Percentiles rank a stretch among this genome's conserved stretches.
These are phyloP conservation scores for Leptestheria dahalacensis DNA, from an alignment of 1,140 invertebrate species.

Conservation along the genomic window DNA sequence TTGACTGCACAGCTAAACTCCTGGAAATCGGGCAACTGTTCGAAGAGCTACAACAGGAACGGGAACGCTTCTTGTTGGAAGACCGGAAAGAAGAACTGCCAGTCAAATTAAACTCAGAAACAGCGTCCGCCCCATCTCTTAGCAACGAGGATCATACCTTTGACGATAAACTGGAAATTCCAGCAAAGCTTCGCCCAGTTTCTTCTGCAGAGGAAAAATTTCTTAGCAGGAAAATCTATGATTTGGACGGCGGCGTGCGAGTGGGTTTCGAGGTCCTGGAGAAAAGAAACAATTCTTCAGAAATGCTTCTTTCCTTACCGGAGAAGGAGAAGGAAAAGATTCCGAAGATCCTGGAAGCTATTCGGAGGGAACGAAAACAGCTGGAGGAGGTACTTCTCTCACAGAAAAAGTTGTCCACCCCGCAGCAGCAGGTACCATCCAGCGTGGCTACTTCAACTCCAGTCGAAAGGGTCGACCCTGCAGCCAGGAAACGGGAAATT, in stretches of 20 bases:
- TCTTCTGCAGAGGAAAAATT: too few species aligned
- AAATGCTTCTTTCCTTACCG: background rate
- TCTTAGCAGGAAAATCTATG: background rate
- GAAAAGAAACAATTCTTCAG: background rate
- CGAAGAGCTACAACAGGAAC: slow-evolving; percentile 1
- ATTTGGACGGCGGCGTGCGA: background rate
- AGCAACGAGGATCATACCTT: too few species aligned
- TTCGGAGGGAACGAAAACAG: background rate
- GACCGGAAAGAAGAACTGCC: background rate
- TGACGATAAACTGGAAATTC: too few species aligned
- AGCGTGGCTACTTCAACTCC: background rate
- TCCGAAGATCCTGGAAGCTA: background rate
- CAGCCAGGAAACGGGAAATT: background rate
- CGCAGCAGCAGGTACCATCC: background rate
- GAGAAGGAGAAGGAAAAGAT: background rate
- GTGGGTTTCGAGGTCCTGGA: background rate
- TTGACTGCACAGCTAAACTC: background rate
- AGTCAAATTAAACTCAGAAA: background rate
- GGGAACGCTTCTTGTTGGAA: background rate
- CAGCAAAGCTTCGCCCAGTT: too few species aligned
- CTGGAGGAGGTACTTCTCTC: background rate
- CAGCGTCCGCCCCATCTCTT: too few species aligned
- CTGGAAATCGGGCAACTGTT: background rate
- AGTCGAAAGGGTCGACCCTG: background rate
- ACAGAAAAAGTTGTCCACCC: background rate